Conservation (phyloP, 2,888 invertebrate genomes). For the Pollenia angustigena region DNA sequence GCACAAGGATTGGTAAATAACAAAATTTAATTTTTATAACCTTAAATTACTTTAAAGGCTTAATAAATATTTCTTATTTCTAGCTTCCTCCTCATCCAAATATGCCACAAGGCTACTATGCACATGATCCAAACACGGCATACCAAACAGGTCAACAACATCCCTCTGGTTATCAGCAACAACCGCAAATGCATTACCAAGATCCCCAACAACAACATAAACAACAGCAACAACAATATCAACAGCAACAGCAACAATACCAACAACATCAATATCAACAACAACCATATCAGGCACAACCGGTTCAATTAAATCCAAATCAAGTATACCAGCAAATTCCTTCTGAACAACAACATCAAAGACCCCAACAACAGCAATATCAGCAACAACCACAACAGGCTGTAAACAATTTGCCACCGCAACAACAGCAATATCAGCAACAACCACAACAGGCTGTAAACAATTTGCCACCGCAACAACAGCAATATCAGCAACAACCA, state of each 20-base stretch:
- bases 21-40: not conserved
- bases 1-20: slow-evolving; percentile 87
- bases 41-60: not conserved
- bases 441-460: slow-evolving; percentile 72
- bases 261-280: slow-evolving; percentile 74
- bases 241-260: slow-evolving; percentile 75
- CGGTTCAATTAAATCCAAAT: slow-evolving; percentile 78
- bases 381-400: slow-evolving; percentile 73
- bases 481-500: slow-evolving; percentile 67
- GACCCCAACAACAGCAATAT: slow-evolving; percentile 70
- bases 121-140: slow-evolving; percentile 73
- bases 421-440: slow-evolving; percentile 75
- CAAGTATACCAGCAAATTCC: slow-evolving; percentile 79
- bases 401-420: slow-evolving; percentile 63
- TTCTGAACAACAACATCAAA: slow-evolving; percentile 14
- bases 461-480: slow-evolving; percentile 68
- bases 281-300: slow-evolving; percentile 77
- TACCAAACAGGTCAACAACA: slow-evolving; percentile 75
- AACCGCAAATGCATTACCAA: slow-evolving; percentile 78
- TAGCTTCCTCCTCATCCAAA: slow-evolving; percentile 83
- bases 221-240: slow-evolving; percentile 77
- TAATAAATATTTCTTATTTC: slow-evolving; percentile 46
- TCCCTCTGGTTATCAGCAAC: slow-evolving; percentile 76
- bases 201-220: slow-evolving; percentile 79
- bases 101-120: slow-evolving; percentile 84